Base-by-base conservation (phyloP, 2,797 vertebrate species). In the Smutsia gigantea region DNA sequence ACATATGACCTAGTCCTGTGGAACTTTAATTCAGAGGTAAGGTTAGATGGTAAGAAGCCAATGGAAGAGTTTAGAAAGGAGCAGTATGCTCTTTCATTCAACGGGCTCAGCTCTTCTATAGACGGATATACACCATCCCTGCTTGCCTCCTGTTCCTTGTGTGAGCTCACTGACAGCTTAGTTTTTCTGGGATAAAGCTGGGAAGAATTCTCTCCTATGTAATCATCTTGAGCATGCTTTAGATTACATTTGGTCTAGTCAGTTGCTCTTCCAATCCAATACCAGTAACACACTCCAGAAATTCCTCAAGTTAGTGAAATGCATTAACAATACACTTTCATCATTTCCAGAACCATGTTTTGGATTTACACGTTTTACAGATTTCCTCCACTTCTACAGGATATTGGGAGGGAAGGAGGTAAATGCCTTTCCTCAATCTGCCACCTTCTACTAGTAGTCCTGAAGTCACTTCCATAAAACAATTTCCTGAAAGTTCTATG, bases 361-460 rank as follows among this genome's bases (percentile, higher is more conserved):
- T 72, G 34, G n/a, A 95, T 91, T 96, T 95, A 75, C 39, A 83
- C 53, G 63, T 57, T 66, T 86, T 81, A 63, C 96, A 88, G 42
- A 29, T 59, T 89, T 71, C 68, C 31, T 79, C 94, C 34, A 79
- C 93, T 96, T 90, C 37, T 75, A 79, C 23, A 93, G 85, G 55
- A 82, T 96, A 87, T 93, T 90, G 27, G 5, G 27, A 94, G 21
- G 17, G 25, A 93, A 97, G 8, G 34, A 75, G n/a, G 37, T 75
- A 87, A 91, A 90, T 42, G 0, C 55, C 27, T 51, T 29, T 37
- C 37, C 12, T 71, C 57, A 61, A 63, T 31, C 37, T 85, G 37
- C 72, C 61, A 90, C 84, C 4, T 84, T 93, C 63, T 34, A 68
- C 23, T 42, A 51, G 69, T 25, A 89, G 15, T 75, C 57, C 63